These are phyloP conservation scores for Euborellia annulipes DNA, from an alignment of 1,140 invertebrate species.

Conservation along the genomic window DNA sequence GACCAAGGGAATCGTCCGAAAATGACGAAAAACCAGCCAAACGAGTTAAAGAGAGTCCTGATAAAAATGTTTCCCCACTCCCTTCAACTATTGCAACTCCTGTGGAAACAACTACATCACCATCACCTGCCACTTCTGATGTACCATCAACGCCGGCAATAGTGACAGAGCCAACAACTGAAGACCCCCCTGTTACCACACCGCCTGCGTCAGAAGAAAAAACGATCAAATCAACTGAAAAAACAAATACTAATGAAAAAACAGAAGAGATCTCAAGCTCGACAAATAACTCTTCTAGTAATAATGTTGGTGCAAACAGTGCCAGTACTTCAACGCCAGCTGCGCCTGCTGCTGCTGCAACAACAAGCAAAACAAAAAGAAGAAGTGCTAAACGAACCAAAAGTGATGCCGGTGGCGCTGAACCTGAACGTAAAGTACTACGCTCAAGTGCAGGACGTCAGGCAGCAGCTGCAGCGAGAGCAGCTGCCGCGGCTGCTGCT, in stretches of 20 bases:
- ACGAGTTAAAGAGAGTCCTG: constrained; percentile 26
- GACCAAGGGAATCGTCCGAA: constrained; percentile 29
- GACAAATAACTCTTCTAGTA: background rate
- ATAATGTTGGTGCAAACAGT: background rate
- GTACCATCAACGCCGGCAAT: background rate
- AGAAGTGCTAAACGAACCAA: constrained; percentile 23
- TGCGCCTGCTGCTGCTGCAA: background rate
- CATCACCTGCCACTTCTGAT: background rate
- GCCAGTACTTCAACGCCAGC: background rate
- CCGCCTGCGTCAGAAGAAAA: background rate
- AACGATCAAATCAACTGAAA: too few species aligned
- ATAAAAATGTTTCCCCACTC: background rate
- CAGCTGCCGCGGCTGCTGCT: constrained; percentile 15
- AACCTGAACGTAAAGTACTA: constrained; percentile 27
- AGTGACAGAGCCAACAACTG: background rate
- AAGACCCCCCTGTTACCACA: background rate
- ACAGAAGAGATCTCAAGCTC: background rate
- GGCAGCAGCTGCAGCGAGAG: constrained; percentile 29
- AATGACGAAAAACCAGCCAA: constrained; percentile 21
- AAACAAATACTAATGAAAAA: background rate
- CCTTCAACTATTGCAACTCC: background rate
- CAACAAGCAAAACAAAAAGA: constrained; percentile 13
- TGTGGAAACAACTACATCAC: background rate
- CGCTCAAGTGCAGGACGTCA: constrained; percentile 31
- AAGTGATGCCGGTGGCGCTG: constrained; percentile 9